Evolutionary conservation across 2,888 invertebrate species (phyloP).

Genomic region (Euclidia mi): DNA sequence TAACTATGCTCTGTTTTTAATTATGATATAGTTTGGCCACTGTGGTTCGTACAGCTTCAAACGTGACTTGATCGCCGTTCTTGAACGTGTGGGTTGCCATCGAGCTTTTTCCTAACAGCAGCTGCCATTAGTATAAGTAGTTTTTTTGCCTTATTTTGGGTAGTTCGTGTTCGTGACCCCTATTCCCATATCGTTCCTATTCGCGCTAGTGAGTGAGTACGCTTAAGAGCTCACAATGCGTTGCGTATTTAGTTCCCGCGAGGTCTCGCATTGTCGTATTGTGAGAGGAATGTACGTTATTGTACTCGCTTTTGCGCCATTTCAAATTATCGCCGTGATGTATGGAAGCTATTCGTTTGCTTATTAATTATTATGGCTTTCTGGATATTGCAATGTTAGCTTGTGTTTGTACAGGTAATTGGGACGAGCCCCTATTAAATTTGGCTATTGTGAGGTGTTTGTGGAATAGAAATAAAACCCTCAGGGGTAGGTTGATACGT

Average conservation of each 20-base stretch:
- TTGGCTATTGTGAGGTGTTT: not conserved
- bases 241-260: conserved; percentile 48
- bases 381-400: conserved; percentile 16
- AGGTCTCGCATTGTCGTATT: conserved; percentile 49
- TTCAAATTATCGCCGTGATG: conserved; percentile 54
- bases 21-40: too few species aligned
- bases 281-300: conserved; percentile 49
- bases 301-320: conserved; percentile 51
- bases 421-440: conserved; percentile 11
- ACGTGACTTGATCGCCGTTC: too few species aligned
- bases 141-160: too few species aligned
- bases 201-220: not conserved
- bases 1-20: too few species aligned
- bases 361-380: conserved; percentile 26
- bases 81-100: too few species aligned
- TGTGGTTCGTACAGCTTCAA: too few species aligned
- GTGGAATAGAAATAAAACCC: not conserved
- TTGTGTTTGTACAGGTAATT: conserved; percentile 16
- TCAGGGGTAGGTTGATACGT: not conserved
- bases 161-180: too few species aligned
- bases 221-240: conserved; percentile 31
- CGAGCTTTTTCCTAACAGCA: too few species aligned
- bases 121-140: too few species aligned
- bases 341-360: conserved; percentile 36
- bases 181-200: too few species aligned